Conservation (phyloP, 2,113 vertebrate genomes). For the Dolichotis patagonum region DNA sequence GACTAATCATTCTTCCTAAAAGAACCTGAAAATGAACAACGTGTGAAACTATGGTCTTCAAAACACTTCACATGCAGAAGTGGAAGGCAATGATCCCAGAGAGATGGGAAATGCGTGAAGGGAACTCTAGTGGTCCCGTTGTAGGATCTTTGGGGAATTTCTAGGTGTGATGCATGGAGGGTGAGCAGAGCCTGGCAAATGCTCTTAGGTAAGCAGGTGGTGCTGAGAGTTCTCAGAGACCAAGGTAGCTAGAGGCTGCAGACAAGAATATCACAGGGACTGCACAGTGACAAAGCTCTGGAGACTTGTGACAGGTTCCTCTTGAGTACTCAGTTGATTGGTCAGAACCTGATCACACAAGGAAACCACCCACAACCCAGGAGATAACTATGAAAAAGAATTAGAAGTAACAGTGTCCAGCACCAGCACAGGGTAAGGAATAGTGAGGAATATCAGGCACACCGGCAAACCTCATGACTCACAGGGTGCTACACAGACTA, state of each 20-base stretch:
- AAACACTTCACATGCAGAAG: background rate
- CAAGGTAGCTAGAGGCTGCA: background rate
- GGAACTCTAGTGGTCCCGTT: background rate
- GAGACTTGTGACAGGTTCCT: background rate
- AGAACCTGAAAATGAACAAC: background rate
- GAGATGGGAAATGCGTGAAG: background rate
- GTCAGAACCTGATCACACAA: too few relatives aligned
- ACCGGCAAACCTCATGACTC: background rate
- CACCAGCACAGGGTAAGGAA: background rate
- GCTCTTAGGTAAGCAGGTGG: background rate
- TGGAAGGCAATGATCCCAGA: background rate
- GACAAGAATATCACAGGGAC: background rate
- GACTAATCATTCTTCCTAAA: background rate
- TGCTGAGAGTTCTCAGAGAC: background rate
- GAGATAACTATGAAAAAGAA: background rate
- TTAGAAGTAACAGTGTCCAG: background rate
- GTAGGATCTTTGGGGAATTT: background rate
- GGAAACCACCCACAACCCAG: background rate
- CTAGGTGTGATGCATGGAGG: background rate
- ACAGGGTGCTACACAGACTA: background rate
- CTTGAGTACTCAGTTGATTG: background rate
- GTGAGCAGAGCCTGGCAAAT: background rate
- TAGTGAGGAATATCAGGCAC: background rate
- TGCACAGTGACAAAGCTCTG: background rate
- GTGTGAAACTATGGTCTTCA: background rate